Percentiles rank a stretch among this genome's conserved stretches.
These are phyloP conservation scores for Pelobates cultripes DNA, from an alignment of 2,797 vertebrate species.

Conservation along the genomic window DNA sequence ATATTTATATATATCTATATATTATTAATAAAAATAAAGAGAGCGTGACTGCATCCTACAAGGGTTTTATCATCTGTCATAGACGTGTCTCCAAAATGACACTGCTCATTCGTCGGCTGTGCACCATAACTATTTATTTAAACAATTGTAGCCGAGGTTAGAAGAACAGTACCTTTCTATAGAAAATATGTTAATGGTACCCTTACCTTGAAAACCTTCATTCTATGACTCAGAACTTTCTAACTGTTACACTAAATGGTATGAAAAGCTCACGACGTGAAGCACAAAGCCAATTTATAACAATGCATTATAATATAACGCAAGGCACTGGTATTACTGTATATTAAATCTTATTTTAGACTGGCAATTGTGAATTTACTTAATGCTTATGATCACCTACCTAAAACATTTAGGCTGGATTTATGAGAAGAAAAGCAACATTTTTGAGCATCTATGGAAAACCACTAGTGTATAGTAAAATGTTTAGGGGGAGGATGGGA, in stretches of 20 bases:
- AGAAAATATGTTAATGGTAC: background rate
- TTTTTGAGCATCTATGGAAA: too few relatives aligned
- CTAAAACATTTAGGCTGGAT: too few relatives aligned
- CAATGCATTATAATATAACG: too few relatives aligned
- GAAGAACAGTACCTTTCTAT: background rate
- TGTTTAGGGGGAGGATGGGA: too few relatives aligned
- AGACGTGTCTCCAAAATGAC: constrained; percentile 20
- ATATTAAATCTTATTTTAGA: too few relatives aligned
- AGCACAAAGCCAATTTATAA: too few relatives aligned
- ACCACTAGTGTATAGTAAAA: too few relatives aligned
- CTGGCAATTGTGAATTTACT: too few relatives aligned
- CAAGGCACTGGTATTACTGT: too few relatives aligned
- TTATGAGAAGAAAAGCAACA: too few relatives aligned
- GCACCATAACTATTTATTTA: background rate
- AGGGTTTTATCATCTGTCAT: constrained; percentile 24
- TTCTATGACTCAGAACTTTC: background rate
- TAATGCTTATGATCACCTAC: too few relatives aligned
- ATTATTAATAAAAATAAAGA: constrained; percentile 39
- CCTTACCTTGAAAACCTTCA: background rate
- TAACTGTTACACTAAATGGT: background rate
- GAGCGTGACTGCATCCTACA: constrained; percentile 11
- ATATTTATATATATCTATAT: constrained; percentile 25
- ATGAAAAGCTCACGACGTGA: too few relatives aligned
- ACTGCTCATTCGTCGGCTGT: background rate
- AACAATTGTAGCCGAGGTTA: background rate